Base-by-base conservation (phyloP, 2,113 vertebrate genomes). In the Macroglossus sobrinus region DNA sequence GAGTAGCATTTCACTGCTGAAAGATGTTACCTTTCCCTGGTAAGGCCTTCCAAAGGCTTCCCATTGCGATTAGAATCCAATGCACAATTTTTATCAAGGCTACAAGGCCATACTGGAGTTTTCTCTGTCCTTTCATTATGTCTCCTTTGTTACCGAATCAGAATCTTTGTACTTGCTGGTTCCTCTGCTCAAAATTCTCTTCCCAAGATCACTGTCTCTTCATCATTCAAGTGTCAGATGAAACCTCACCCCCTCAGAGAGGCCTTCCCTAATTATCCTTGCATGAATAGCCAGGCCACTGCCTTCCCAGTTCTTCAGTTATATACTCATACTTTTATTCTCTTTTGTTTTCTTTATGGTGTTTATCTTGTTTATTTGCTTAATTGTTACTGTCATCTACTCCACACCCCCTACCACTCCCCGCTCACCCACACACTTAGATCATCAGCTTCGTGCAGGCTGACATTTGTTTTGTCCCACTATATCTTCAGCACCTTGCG, bases 321-420 rank as follows among this genome's bases (percentile, higher is more conserved):
- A 1, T 21, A 35, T 28, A n/a, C 28, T 55, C 0, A 0, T 55
- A 43, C 35, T 4, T n/a, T 30, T 76, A 21, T 21, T 43, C 7
- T 86, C 14, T 35, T 47, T 53, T 16, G 26, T 69, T 61, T 80
- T 16, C 78, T 50, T n/a, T 14, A 22, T 12, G 7, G 35, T 12
- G 4, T 71, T 69, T n/a, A 64, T 7, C 38, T 7, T 43, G 0
- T 59, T 57, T 59, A 4, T 53, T 61, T 3, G 0, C 8, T 24
- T 57, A 47, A 35, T 30, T 28, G 8, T 57, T 72, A 13, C 4
- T 53, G 18, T 57, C 35, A 2, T 18, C 26, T 10, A 28, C n/a
- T 3, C 30, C 2, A 79, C 2, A 79, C 18, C 8, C 40, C 9
- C 47, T 5, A 43, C 43, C 43, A 7, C 43, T 43, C 5, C 50